Evolutionary conservation across 2,113 vertebrate species (phyloP).

Genomic region (Atrichornis clamosus): DNA sequence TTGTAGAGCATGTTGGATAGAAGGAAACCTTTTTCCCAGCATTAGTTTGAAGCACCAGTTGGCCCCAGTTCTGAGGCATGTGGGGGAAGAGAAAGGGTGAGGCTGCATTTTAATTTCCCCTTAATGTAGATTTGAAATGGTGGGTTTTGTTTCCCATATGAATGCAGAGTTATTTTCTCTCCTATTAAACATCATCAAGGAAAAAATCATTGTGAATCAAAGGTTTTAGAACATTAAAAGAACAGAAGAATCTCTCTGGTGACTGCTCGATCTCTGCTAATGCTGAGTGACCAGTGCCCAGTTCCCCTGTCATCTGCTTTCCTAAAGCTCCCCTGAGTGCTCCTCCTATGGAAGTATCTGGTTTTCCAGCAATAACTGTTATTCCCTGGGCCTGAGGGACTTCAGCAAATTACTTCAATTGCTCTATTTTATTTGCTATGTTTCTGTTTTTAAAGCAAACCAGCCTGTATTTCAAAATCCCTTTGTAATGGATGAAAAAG

Average conservation of each 20-base stretch:
- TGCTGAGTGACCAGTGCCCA: not conserved
- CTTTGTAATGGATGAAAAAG: not conserved
- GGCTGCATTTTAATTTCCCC: not conserved
- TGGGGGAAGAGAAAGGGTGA: not conserved
- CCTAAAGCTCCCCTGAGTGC: not conserved
- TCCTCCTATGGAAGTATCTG: not conserved
- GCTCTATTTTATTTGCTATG: not conserved
- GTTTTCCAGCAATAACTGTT: not conserved
- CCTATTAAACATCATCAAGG: not conserved
- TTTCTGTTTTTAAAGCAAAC: slow-evolving; percentile 32
- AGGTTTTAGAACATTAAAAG: not conserved
- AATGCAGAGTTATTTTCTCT: not conserved
- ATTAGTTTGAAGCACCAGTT: not conserved
- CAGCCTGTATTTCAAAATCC: not conserved
- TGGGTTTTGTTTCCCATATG: not conserved
- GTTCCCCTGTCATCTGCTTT: not conserved
- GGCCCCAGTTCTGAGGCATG: not conserved
- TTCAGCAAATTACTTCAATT: not conserved
- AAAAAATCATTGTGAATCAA: not conserved
- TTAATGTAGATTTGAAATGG: not conserved
- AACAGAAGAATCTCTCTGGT: not conserved
- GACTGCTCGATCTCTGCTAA: not conserved
- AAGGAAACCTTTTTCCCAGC: not conserved
- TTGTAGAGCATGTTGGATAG: not conserved
- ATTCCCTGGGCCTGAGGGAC: not conserved